Conservation (phyloP, 2,888 invertebrate genomes). For the Nomada lathburiana region DNA sequence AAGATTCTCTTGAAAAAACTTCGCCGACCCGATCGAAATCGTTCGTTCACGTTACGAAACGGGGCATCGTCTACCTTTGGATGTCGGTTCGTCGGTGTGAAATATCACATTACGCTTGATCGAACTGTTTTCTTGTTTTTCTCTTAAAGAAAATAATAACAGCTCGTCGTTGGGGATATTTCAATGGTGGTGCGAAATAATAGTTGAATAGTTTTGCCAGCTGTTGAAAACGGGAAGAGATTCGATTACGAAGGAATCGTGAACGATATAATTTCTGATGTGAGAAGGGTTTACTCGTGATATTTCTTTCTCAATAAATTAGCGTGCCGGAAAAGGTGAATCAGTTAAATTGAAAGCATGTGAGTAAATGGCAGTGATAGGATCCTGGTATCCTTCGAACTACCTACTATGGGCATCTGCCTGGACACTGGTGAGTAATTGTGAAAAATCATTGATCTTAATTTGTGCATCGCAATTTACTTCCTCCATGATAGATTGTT, state of each 20-base stretch:
- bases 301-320: conserved; percentile 11
- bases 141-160: neutral
- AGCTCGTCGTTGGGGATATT: neutral
- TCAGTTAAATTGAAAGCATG: conserved; percentile 72
- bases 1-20: conserved; percentile 71
- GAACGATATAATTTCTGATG: conserved; percentile 34
- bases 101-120: conserved; percentile 65
- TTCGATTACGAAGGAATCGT: neutral
- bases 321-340: conserved; percentile 36
- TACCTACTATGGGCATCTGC: conserved; percentile 86
- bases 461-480: neutral
- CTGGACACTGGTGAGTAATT: conserved; percentile 85
- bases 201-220: neutral
- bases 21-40: conserved; percentile 40
- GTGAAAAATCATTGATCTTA: neutral
- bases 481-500: neutral
- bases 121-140: neutral
- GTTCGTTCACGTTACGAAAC: conserved; percentile 5
- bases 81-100: conserved; percentile 49
- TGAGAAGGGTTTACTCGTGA: conserved; percentile 19
- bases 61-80: conserved; percentile 15
- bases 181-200: neutral
- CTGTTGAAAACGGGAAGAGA: neutral
- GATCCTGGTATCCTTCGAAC: conserved; percentile 77
- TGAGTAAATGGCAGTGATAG: conserved; percentile 83